Evolutionary conservation across 1,140 invertebrate species (phyloP), one percentile per base, ranked within the genome.

Genomic region (Drosophila kohkoa): DNA sequence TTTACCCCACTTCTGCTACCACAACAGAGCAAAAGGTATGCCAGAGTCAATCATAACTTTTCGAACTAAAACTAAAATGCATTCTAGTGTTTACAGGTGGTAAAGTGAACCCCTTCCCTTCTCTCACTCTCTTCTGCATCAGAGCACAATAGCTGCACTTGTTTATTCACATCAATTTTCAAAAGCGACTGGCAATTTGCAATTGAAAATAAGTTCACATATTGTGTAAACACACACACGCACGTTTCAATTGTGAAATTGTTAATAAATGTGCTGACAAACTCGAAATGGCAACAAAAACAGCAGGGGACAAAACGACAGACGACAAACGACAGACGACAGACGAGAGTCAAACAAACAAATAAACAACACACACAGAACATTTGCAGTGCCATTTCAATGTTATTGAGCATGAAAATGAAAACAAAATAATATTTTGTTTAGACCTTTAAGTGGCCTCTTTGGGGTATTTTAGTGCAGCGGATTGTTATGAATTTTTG

Each of bases 401-500:
- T 30, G 58, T 75, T 71, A 71, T 75, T 41, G 73, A 63, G 58
- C 72, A 62, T 75, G 10, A 38, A 38, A 38, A 38, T 38, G 35
- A 10, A 38, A 38, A 10, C 35, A 43, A 70, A 75, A 70, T 75
- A 75, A 57, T 57, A 62, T 62, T 75, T 65, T 59, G 8, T 57
- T 49, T 43, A 43, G 63, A 45, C 45, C 57, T 64, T 70, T 64
- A 65, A 51, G 59, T 70, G 67, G 59, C 11, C 38, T 59, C 59
- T 75, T 71, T 70, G 41, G 15, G 20, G 28, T 57, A 25, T 75
- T 72, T 57, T 43, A 51, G 46, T 74, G 76, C 46, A 63, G 52
- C 41, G 72, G 48, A 82, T 70, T 63, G 75, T 68, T 66, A 73
- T 82, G 82, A 79, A 86, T 87, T 82, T 82, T 69, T 77, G 68